Evolutionary conservation across 2,888 invertebrate species (phyloP).

Genomic region (Drosophila tripunctata): DNA sequence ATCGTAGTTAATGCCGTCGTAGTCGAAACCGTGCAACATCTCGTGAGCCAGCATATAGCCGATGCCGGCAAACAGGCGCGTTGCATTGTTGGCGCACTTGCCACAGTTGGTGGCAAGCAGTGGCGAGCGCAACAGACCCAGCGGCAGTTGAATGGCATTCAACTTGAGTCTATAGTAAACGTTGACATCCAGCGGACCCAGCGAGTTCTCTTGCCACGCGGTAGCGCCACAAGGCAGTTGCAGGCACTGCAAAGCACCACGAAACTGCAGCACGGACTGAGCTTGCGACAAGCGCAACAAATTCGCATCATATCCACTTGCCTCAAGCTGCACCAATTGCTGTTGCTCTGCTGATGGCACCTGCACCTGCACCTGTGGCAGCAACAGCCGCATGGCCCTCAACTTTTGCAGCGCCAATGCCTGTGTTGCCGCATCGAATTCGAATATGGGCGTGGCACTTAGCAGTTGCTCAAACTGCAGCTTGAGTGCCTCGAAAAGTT

Average conservation of each 20-base stretch:
- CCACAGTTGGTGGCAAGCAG: constrained; percentile 40
- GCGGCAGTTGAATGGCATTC: constrained; percentile 78
- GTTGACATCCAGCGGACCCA: constrained; percentile 77
- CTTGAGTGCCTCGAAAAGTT: constrained; percentile 66
- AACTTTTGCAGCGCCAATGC: constrained; percentile 69
- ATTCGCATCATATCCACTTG: constrained; percentile 64
- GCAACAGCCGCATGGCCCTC: constrained; percentile 67
- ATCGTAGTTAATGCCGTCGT: constrained; percentile 82
- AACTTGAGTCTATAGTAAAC: constrained; percentile 79
- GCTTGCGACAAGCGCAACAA: constrained; percentile 63
- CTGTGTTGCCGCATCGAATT: constrained; percentile 57
- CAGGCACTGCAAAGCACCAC: constrained; percentile 36
- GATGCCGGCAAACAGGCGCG: constrained; percentile 66
- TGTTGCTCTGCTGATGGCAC: background rate
- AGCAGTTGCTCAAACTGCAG: constrained; percentile 72
- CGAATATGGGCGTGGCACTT: constrained; percentile 67
- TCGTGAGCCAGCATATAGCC: constrained; percentile 81
- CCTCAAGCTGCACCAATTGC: background rate
- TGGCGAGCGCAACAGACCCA: constrained; percentile 76
- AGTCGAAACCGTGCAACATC: constrained; percentile 81
- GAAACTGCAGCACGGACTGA: constrained; percentile 40
- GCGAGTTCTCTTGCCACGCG: constrained; percentile 15
- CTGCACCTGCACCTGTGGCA: constrained; percentile 42
- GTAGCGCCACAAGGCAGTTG: constrained; percentile 29
- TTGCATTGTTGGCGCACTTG: constrained; percentile 17